phyloP scores from a whole-genome alignment of 1,140 invertebrate species.

The Cotesia glomerata region DNA sequence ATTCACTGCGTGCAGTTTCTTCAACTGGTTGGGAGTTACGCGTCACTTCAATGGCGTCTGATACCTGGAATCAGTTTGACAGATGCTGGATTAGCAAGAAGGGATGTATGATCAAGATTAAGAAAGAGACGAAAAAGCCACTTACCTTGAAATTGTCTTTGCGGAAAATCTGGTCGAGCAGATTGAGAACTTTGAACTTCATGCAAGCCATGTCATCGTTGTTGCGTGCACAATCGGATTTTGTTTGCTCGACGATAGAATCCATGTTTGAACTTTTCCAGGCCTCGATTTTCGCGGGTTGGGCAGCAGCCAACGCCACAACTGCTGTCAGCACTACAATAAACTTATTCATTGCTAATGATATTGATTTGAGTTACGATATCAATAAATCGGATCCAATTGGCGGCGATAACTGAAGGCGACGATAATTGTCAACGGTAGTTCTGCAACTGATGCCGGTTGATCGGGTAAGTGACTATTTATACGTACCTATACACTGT shows the following conservation, averaged over 20 bases:
- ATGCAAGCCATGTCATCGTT: constrained; percentile 81
- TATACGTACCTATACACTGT: constrained; percentile 48
- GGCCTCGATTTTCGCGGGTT: constrained; percentile 70
- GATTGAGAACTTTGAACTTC: constrained; percentile 79
- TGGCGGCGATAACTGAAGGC: constrained; percentile 26
- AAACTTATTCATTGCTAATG: constrained; percentile 43
- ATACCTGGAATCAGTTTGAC: constrained; percentile 64
- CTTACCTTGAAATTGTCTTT: constrained; percentile 78
- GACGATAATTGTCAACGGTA: constrained; percentile 41
- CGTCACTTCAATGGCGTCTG: constrained; percentile 75
- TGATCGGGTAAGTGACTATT: constrained; percentile 54
- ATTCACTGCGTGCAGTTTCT: constrained; percentile 67
- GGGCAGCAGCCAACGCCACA: constrained; percentile 64
- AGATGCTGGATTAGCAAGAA: background rate
- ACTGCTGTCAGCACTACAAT: constrained; percentile 44
- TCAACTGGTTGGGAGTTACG: constrained; percentile 70
- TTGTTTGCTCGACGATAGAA: constrained; percentile 75
- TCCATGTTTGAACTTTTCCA: constrained; percentile 75
- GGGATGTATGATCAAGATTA: background rate
- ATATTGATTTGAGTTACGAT: too few species aligned
- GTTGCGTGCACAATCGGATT: constrained; percentile 72
- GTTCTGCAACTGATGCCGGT: constrained; percentile 55
- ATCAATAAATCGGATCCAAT: background rate
- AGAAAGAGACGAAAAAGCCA: constrained; percentile 15
- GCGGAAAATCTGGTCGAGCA: constrained; percentile 77